phyloP scores from a whole-genome alignment of 2,888 invertebrate species.

The Euspilapteryx auroguttella region DNA sequence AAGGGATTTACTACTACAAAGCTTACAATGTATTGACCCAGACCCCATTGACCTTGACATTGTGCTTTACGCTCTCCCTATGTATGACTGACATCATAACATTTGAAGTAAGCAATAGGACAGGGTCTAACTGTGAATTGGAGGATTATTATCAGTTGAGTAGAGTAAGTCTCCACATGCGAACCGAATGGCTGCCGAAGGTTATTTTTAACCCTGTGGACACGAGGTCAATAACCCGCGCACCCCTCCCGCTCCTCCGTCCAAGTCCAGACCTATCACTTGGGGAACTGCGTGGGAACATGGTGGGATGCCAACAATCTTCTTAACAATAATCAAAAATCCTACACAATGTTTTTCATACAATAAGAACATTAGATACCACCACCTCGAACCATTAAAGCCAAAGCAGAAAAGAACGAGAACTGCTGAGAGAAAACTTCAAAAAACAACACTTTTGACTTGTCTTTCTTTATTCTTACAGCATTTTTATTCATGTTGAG shows the following conservation, averaged over 20 bases:
- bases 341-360: too few relatives aligned
- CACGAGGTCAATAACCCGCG: constrained; percentile 55
- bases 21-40: too few relatives aligned
- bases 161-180: constrained; percentile 58
- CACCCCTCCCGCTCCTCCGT: constrained; percentile 43
- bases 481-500: too few relatives aligned
- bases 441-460: constrained; percentile 15
- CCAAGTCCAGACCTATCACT: constrained; percentile 43
- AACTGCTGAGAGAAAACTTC: constrained; percentile 14
- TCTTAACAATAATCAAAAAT: constrained; percentile 22
- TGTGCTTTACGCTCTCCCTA: too few relatives aligned
- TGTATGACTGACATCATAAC: too few relatives aligned
- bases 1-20: too few relatives aligned
- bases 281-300: constrained; percentile 56
- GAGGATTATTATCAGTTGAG: constrained; percentile 51
- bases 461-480: too few relatives aligned
- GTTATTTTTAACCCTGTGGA: constrained; percentile 58
- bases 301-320: constrained; percentile 25
- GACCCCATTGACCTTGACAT: too few relatives aligned
- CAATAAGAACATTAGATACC: too few relatives aligned
- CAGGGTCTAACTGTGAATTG: constrained; percentile 57
- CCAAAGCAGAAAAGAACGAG: too few relatives aligned
- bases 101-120: too few relatives aligned
- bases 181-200: constrained; percentile 52
- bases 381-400: too few relatives aligned